Base-by-base conservation (phyloP, 2,797 vertebrate species). In the Halcyon badia region DNA sequence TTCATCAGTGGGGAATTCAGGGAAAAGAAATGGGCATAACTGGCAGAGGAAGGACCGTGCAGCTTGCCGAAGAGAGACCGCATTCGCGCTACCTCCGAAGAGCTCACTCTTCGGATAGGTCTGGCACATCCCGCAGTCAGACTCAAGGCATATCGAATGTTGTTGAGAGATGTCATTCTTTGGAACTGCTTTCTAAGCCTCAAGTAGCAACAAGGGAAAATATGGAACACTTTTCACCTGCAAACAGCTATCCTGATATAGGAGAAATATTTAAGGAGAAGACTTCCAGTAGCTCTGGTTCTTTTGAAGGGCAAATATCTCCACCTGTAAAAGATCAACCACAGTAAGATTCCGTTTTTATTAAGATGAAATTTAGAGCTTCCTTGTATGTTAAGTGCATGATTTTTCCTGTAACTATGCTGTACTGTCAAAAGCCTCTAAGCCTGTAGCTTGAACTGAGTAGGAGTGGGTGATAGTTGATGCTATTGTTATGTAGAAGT, bases 101-200 rank as follows among this genome's bases (percentile, higher is more conserved):
- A 93, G 99, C 99, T 35, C 99, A 99, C 93, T 99, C 99, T 17
- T 99, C 99, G 18, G 99, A 99, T 15, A 98, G 99, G 90, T 98
- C 98, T 11, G 93, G 97, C 60, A 81, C 98, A 19, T 97, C 97
- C 62, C 91, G 84, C 17, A 88, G 97, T 95, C 91, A 97, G 22
- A 58, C 95, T 92, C 92, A 96, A 96, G 72, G 94, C 80, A 78
- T 97, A 66, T 19, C 96, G 8, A 81, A 94, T 77, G 84, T 97
- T 70, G 56, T 98, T 54, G 99, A 98, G 85, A 98, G 99, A 41
- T 99, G 99, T 87, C 99, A 99, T 97, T 99, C 99, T 4, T 97
- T 99, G 90, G 99, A 99, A 93, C 94, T 97, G 56, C 98, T 99
- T 91, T 91, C 98, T 10, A 98, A 97, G 49, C 87, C 98, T 21